A percentile compares a stretch with the other conserved stretches of the same genome.
phyloP scores from a whole-genome alignment of 2,113 vertebrate genomes.

The Oreochromis aureus region DNA sequence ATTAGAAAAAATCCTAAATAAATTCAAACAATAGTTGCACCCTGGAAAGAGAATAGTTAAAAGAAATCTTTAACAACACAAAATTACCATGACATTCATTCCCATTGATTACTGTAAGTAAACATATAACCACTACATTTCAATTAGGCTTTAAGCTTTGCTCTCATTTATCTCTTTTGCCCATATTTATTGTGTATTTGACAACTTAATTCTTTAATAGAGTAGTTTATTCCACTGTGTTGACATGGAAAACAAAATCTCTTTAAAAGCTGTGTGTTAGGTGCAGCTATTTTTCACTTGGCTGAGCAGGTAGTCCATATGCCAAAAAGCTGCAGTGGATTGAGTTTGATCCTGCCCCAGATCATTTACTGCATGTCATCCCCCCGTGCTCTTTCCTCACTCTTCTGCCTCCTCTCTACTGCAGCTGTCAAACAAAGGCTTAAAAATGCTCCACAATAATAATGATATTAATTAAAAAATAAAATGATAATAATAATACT shows the following conservation, averaged over 20 bases:
- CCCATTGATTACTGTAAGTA: neutral
- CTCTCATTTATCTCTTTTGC: neutral
- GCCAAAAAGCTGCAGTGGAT: neutral
- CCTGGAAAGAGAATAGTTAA: neutral
- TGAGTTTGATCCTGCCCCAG: neutral
- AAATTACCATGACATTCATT: neutral
- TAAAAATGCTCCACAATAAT: neutral
- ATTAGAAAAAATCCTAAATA: neutral
- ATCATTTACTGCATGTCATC: neutral
- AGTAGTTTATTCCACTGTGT: neutral
- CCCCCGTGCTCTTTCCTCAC: neutral
- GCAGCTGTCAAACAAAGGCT: neutral
- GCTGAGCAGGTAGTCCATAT: neutral
- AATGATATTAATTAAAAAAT: neutral
- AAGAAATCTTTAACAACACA: neutral
- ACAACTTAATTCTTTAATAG: neutral
- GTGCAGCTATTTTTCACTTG: neutral
- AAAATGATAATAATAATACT: neutral
- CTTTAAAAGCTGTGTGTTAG: neutral
- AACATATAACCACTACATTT: neutral
- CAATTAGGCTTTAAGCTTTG: neutral
- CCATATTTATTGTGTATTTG: neutral
- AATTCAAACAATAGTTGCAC: neutral
- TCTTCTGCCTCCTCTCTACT: neutral
- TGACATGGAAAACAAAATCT: neutral